A percentile compares a stretch with the other conserved stretches of the same genome.
These are phyloP conservation scores for Cotesia chilonis DNA, from an alignment of 1,140 invertebrate genomes.

Conservation along the genomic window DNA sequence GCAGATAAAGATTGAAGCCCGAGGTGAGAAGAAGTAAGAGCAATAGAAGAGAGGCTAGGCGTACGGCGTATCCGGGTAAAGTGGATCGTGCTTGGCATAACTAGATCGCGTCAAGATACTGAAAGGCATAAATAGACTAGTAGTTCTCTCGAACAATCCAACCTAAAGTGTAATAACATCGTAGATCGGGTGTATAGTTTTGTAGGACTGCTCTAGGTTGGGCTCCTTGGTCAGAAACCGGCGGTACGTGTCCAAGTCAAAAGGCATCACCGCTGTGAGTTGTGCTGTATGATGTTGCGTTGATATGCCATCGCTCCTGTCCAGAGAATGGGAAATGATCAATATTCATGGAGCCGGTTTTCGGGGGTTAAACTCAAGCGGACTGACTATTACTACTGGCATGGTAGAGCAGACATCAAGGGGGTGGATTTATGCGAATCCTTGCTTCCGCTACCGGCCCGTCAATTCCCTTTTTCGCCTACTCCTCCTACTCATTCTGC, in stretches of 20 bases:
- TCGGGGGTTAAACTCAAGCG: constrained; percentile 43
- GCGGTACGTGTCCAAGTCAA: constrained; percentile 22
- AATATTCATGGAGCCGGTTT: constrained; percentile 62
- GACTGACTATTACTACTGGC: constrained; percentile 8
- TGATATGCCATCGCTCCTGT: background rate
- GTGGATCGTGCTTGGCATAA: constrained; percentile 60
- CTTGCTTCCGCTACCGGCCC: constrained; percentile 53
- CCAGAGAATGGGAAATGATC: constrained; percentile 58
- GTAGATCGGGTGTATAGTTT: background rate
- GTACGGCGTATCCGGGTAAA: constrained; percentile 24
- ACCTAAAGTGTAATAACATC: too few relatives aligned
- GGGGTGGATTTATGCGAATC: constrained; percentile 62
- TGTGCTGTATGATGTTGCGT: constrained; percentile 5
- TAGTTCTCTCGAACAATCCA: background rate
- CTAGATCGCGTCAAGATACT: constrained; percentile 62
- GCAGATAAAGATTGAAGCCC: constrained; percentile 17
- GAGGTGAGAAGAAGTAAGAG: constrained; percentile 7
- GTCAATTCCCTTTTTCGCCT: constrained; percentile 1
- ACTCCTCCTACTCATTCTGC: background rate
- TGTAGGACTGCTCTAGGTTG: background rate
- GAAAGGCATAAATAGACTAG: constrained; percentile 53
- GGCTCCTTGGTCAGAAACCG: constrained; percentile 12
- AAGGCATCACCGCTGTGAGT: constrained; percentile 26
- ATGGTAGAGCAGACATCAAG: constrained; percentile 41
- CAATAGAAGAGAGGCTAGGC: constrained; percentile 5